Base-by-base conservation (phyloP, 1,140 invertebrate genomes). In the Eriocheir sinensis region DNA sequence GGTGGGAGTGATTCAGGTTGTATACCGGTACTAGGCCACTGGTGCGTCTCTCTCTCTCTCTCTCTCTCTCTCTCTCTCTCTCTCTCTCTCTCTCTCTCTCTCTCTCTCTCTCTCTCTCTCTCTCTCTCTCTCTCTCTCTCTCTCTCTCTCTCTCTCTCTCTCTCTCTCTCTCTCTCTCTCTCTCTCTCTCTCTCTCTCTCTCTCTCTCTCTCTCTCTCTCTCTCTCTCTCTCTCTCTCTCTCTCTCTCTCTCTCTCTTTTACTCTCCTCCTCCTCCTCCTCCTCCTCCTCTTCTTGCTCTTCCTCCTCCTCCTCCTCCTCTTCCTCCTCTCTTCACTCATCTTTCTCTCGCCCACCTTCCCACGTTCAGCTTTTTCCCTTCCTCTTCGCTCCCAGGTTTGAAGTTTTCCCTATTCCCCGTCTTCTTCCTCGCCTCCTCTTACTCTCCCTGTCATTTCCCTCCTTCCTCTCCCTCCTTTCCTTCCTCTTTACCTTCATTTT, bases 51-150 rank as follows among this genome's bases (percentile, higher is more conserved):
- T 72, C 60, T 72, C 60, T 72, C 53, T 60, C 53, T 60, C 53
- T 60, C 53, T 60, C 53, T 60, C 53, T 60, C 53, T 60, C 53
- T 60, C 53, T 60, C 53, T 60, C 53, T 60, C 48, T 72, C 60
- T 72, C 60, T 72, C 60, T 72, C 27, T n/a, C 27, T n/a, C 27
- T n/a, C 60, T 72, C 60, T 72, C 60, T 72, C 60, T 72, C 60
- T 72, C 60, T 72, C 60, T 72, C 60, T 72, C 60, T 72, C 60
- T 72, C 60, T 72, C 60, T 72, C 60, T 72, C 9, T 48, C 44
- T 48, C 44, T 48, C 44, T 48, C 44, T 48, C 44, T 48, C 44
- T 48, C 44, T 15, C 15, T 15, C 44, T 48, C 44, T 48, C 44
- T 48, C 44, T 48, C 44, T 48, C 44, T 48, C 44, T 48, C 44